A percentile compares a stretch with the other conserved stretches of the same genome.
Conservation (phyloP, 1,140 invertebrate species). For the Cephus cinctus region DNA sequence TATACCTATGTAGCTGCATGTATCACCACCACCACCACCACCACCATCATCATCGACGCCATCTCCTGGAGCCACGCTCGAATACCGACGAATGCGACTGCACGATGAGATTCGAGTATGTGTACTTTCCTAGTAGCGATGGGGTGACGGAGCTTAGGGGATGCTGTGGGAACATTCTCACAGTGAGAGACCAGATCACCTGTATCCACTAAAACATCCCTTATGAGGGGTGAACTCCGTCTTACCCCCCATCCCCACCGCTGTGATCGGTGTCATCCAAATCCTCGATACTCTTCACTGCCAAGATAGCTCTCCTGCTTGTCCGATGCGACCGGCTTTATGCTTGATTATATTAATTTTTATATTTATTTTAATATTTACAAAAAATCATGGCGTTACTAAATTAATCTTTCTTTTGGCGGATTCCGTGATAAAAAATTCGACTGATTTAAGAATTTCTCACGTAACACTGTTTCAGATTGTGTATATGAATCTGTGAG, state of each 20-base stretch:
- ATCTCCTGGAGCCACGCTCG: slow-evolving; percentile 1
- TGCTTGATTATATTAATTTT: no score
- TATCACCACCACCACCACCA: slow-evolving; percentile 25
- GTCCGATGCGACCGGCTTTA: neutral
- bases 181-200: slow-evolving; percentile 47
- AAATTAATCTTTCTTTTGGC: no score
- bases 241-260: no score
- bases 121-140: no score
- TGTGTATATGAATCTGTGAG: no score
- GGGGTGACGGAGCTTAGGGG: slow-evolving; percentile 35
- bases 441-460: no score
- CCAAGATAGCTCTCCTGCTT: neutral
- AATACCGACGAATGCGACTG: slow-evolving; percentile 7
- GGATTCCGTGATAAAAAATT: no score
- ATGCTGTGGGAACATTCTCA: slow-evolving; percentile 54
- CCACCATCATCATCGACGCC: neutral
- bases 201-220: slow-evolving; percentile 30
- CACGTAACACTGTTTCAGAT: no score
- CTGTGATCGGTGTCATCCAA: neutral
- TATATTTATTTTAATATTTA: no score
- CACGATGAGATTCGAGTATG: slow-evolving; percentile 12
- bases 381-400: no score
- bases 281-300: neutral
- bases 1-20: no score
- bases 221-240: neutral